Evolutionary conservation across 2,888 invertebrate species (phyloP), one percentile per base, ranked within the genome.

Genomic region (Clivina fossor): DNA sequence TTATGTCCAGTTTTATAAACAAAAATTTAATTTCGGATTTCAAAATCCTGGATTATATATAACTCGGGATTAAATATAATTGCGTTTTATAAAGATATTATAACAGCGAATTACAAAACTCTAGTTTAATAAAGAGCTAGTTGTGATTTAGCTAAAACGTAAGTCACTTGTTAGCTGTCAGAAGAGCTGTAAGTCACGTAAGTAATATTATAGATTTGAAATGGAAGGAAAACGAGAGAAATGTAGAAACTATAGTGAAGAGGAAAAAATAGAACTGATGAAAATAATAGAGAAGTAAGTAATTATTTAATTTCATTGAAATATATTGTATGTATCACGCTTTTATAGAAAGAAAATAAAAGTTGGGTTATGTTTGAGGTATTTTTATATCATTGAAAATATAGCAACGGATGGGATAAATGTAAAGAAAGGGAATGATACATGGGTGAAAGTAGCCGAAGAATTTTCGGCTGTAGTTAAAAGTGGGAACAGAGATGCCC

Each of bases 321-420:
- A 24, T 24, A 24, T 7, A 9, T 9, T 24, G 26, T 24, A 7
- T 24, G 5, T 24, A 7, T 7, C 26, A 9, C 26, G 26, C 26
- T 24, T 9, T 24, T 24, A 24, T 24, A 24, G 26, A 24, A 24
- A 24, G 9, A 24, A 24, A 24, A 24, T 24, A 24, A 24, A 24
- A 24, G 26, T 46, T 77, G 77, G 77, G 77, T 77, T 13, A 76
- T 72, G 64, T 77, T 77, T 60, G 71, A 77, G 62, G 76, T 77
- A 18, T 72, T 77, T 19, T 63, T 77, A 55, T 61, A 72, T 63
- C 71, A 69, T 38, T 73, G 76, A 61, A 77, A 77, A 3, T 74
- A 71, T 58, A 72, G 67, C 63, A 77, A 77, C 54, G 77, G 77
- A 58, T 77, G 77, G 77, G 77, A 76, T 66, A 24, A 7, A 7